Percentiles rank a stretch among this genome's conserved stretches.
Evolutionary conservation across 2,888 invertebrate genomes (phyloP).

Genomic region (Pinctada fucata): DNA sequence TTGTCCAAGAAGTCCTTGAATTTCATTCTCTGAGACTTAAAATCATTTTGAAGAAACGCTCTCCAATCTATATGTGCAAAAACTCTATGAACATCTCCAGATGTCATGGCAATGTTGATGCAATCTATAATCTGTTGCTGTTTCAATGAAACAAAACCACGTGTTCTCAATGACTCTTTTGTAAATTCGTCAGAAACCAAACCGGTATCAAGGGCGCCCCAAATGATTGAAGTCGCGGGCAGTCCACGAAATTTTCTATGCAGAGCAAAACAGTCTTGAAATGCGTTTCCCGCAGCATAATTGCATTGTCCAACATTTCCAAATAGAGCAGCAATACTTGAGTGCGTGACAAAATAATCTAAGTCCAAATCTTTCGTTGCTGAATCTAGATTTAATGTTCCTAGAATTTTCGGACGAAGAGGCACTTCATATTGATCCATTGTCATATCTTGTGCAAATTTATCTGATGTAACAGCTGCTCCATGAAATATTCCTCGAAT

Average conservation of each 20-base stretch:
- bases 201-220: slow-evolving; percentile 62
- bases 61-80: slow-evolving; percentile 4
- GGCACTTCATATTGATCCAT: slow-evolving; percentile 45
- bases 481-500: slow-evolving; percentile 64
- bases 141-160: slow-evolving; percentile 35
- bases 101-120: slow-evolving; percentile 34
- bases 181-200: slow-evolving; percentile 38
- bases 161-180: slow-evolving; percentile 24
- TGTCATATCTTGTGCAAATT: slow-evolving; percentile 44
- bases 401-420: slow-evolving; percentile 59
- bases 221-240: slow-evolving; percentile 60
- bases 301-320: slow-evolving; percentile 63
- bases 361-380: slow-evolving; percentile 48
- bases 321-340: slow-evolving; percentile 60
- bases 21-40: neutral
- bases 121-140: slow-evolving; percentile 30
- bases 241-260: slow-evolving; percentile 52
- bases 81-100: slow-evolving; percentile 22
- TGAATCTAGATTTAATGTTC: slow-evolving; percentile 62
- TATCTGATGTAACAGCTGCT: slow-evolving; percentile 55
- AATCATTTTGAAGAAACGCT: neutral
- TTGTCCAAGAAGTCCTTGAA: neutral
- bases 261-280: slow-evolving; percentile 60
- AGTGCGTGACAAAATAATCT: slow-evolving; percentile 65
- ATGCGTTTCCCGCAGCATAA: slow-evolving; percentile 66